These are phyloP conservation scores for Agraylea sexmaculata DNA, from an alignment of 1,140 invertebrate species.

Conservation along the genomic window DNA sequence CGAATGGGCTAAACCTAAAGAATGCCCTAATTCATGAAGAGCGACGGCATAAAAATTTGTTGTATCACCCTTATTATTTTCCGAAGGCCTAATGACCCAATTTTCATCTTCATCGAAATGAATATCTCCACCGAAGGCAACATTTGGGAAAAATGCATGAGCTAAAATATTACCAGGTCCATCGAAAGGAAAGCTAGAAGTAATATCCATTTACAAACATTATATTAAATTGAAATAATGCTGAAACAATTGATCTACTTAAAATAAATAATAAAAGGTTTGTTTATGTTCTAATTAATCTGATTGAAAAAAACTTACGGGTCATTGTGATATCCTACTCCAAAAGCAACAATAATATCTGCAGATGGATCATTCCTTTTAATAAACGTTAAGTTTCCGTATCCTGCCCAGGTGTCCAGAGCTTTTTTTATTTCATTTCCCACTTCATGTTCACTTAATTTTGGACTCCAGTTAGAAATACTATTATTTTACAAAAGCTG, in stretches of 20 bases:
- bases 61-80: slow-evolving; percentile 36
- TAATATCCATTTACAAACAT: background rate
- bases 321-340: slow-evolving; percentile 50
- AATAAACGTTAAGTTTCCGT: slow-evolving; percentile 46
- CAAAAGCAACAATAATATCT: slow-evolving; percentile 56
- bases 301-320: slow-evolving; percentile 31
- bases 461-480: slow-evolving; percentile 51
- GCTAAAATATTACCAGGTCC: slow-evolving; percentile 57
- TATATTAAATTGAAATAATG: background rate
- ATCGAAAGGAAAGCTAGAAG: slow-evolving; percentile 52
- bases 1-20: slow-evolving; percentile 65
- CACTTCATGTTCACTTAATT: slow-evolving; percentile 41
- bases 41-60: slow-evolving; percentile 66
- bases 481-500: no score
- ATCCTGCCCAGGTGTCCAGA: slow-evolving; percentile 49
- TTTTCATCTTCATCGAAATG: slow-evolving; percentile 69
- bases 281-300: slow-evolving; percentile 3
- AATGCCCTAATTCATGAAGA: slow-evolving; percentile 73
- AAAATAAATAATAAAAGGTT: background rate
- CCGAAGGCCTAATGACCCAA: slow-evolving; percentile 40
- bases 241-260: background rate
- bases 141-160: slow-evolving; percentile 61
- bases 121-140: slow-evolving; percentile 46
- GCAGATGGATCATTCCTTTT: slow-evolving; percentile 33
- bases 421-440: slow-evolving; percentile 42